These are phyloP conservation scores for Drosophila persimilis DNA, from an alignment of 1,140 invertebrate genomes.

Conservation along the genomic window DNA sequence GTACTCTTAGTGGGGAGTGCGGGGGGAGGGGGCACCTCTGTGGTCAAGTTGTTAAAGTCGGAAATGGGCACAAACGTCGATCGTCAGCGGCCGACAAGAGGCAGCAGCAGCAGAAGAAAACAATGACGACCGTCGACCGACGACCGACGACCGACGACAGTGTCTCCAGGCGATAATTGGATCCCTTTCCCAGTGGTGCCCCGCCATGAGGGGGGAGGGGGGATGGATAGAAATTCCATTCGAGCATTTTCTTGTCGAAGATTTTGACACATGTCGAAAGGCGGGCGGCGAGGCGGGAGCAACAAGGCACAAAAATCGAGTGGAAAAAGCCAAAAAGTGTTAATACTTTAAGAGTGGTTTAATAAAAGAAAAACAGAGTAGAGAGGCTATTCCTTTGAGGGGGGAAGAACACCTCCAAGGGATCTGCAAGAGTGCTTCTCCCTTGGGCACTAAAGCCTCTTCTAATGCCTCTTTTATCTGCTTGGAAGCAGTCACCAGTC, in stretches of 20 bases:
- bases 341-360: too few species aligned
- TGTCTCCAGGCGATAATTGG: slow-evolving; percentile 73
- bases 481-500: too few species aligned
- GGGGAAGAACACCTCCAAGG: too few species aligned
- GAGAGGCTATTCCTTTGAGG: too few species aligned
- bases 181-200: slow-evolving; percentile 57
- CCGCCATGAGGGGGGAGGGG: not conserved
- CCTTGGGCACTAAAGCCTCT: too few species aligned
- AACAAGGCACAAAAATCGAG: too few species aligned
- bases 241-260: not conserved
- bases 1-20: not conserved
- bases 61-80: slow-evolving; percentile 72
- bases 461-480: too few species aligned
- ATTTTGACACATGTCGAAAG: slow-evolving; percentile 7
- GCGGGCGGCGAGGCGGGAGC: too few species aligned
- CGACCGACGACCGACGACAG: slow-evolving; percentile 39
- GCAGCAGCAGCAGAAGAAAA: slow-evolving; percentile 3
- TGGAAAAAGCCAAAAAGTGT: too few species aligned
- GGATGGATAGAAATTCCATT: slow-evolving; percentile 9
- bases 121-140: too few species aligned
- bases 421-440: too few species aligned
- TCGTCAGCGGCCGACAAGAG: slow-evolving; percentile 61
- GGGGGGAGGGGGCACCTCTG: slow-evolving; percentile 17
- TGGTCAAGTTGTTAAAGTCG: slow-evolving; percentile 74
- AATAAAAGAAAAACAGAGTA: too few species aligned